A percentile compares a stretch with the other conserved stretches of the same genome.
Conservation (phyloP, 1,140 invertebrate genomes). For the Latrodectus geometricus region DNA sequence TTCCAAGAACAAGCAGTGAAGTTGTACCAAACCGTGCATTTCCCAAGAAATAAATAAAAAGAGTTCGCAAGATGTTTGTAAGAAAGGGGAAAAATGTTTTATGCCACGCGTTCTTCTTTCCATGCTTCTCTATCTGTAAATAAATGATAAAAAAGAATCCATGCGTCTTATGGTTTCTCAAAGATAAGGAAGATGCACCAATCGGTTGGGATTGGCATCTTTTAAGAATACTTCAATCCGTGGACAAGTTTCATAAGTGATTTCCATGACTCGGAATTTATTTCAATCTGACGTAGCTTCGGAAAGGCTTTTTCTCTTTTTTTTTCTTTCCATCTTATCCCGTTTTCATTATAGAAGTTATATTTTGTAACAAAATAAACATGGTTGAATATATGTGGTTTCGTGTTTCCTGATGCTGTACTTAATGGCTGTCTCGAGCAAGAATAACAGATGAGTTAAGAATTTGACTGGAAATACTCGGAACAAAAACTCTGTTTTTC, state of each 20-base stretch:
- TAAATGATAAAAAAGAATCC: constrained; percentile 35
- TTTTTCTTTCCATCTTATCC: background rate
- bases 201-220: constrained; percentile 18
- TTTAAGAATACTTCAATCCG: constrained; percentile 49
- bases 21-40: constrained; percentile 25
- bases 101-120: constrained; percentile 13
- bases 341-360: background rate
- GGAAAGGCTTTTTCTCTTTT: background rate
- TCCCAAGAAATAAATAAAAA: constrained; percentile 16
- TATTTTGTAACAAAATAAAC: constrained; percentile 42
- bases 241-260: constrained; percentile 50
- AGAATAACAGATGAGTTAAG: no score
- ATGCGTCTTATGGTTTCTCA: constrained; percentile 13
- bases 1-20: background rate
- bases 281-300: constrained; percentile 22
- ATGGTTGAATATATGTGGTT: background rate
- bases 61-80: constrained; percentile 22
- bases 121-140: constrained; percentile 6
- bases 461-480: no score
- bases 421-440: no score
- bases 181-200: constrained; percentile 2
- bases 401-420: no score
- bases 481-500: no score
- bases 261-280: constrained; percentile 45
- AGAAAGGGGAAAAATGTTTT: background rate